phyloP scores from a whole-genome alignment of 2,888 invertebrate genomes.

The Galerucella nymphaeae region DNA sequence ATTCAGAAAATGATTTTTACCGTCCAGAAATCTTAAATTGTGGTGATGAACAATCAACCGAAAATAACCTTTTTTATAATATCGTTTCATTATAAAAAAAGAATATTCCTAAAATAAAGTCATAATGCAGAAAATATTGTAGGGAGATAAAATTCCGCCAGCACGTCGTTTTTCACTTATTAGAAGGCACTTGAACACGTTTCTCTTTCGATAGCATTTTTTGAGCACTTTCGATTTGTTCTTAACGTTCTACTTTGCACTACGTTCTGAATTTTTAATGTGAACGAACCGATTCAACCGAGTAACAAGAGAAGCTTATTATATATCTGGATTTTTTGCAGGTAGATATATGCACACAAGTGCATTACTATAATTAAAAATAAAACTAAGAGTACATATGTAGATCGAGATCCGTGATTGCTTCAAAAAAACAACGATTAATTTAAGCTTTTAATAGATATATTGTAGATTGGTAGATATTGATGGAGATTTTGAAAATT shows the following conservation, averaged over 20 bases:
- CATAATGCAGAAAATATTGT: slow-evolving; percentile 19
- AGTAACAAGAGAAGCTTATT: slow-evolving; percentile 8
- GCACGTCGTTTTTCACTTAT: slow-evolving; percentile 55
- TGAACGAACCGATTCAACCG: slow-evolving; percentile 19
- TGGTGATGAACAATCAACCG: no score
- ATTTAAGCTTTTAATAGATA: neutral
- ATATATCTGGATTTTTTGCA: neutral
- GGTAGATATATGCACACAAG: neutral
- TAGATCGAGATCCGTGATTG: neutral
- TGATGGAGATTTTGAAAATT: neutral
- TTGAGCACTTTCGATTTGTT: slow-evolving; percentile 57
- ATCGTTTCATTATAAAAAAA: neutral
- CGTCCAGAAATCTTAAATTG: no score
- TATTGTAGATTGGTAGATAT: neutral
- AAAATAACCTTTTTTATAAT: neutral
- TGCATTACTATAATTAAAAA: neutral
- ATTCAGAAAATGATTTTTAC: no score
- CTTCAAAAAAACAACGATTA: neutral
- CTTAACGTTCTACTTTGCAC: slow-evolving; percentile 31
- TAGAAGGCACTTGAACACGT: slow-evolving; percentile 61
- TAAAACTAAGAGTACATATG: neutral
- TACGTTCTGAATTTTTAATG: slow-evolving; percentile 20
- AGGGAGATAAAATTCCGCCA: slow-evolving; percentile 41
- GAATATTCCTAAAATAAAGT: slow-evolving; percentile 15
- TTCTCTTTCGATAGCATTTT: slow-evolving; percentile 59